Evolutionary conservation across 2,888 invertebrate genomes (phyloP), one percentile per base, ranked within the genome.

Genomic region (Serripes groenlandicus): DNA sequence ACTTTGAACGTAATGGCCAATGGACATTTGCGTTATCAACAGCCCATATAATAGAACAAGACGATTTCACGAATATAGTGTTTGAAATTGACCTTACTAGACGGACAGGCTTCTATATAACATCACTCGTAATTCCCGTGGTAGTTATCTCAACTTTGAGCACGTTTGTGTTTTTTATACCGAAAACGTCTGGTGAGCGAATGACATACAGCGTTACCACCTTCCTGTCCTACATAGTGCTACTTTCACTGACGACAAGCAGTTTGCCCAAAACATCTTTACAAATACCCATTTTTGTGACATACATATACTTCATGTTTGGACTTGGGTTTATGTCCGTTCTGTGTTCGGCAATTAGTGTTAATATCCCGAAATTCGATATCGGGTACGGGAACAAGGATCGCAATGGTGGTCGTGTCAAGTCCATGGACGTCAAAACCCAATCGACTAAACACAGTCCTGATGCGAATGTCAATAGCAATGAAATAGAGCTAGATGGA

Each of bases 231-330:
- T 62, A 26, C n/a, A 62, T 62, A 34, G 62, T 62, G 9, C n/a
- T 62, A 62, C 62, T 62, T 9, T 34, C 62, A 30, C 23, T 62
- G 7, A 62, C 62, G 5, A 32, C 62, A 11, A 34, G 34, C 32
- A 62, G n/a, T 34, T 34, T 62, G 34, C 62, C 62, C 7, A 62
- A 62, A 21, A 62, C 62, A 5, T 62, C 62, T 34, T 32, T 32
- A 62, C 62, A 62, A 18, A 62, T n/a, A 3, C 21, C 62, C 3
- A 21, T 26, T 30, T 62, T 62, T 32, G 62, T 62, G 3, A 7
- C 34, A 2, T 62, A 62, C 28, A 15, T 58, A 11, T 5, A 23
- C 11, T 58, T 23, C 15, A 58, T 58, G 58, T 26, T 58, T 3
- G 28, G 23, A 3, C n/a, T 58, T 7, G 58, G 26, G 3, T 58